A percentile compares a stretch with the other conserved stretches of the same genome.
These are phyloP conservation scores for Hyperopisus bebe DNA, from an alignment of 2,113 vertebrate species.

Conservation along the genomic window DNA sequence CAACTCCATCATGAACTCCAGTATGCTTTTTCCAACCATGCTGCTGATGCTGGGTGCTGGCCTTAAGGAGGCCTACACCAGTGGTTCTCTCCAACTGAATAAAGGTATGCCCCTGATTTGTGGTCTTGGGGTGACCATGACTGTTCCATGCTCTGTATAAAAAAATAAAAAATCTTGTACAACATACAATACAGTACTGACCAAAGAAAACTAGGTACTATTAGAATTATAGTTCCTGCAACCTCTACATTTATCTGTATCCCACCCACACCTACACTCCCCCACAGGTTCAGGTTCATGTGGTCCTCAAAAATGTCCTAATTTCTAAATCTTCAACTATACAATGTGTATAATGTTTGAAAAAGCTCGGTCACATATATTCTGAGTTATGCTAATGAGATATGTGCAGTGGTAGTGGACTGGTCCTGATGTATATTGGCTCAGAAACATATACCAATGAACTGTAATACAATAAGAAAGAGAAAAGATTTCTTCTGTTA, in stretches of 20 bases:
- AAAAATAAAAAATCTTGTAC: neutral
- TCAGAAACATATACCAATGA: neutral
- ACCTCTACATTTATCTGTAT: no score
- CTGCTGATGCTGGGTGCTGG: conserved; percentile 40
- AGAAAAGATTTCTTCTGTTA: neutral
- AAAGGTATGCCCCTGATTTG: conserved; percentile 41
- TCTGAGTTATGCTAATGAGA: neutral
- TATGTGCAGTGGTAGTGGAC: neutral
- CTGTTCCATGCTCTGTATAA: neutral
- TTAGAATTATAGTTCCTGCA: neutral
- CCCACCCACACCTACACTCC: no score
- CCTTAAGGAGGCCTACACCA: conserved; percentile 34
- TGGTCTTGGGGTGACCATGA: neutral
- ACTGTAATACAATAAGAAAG: neutral
- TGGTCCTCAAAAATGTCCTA: neutral
- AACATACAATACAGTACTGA: neutral
- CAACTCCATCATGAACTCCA: neutral
- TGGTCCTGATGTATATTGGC: neutral
- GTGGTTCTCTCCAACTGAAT: conserved; percentile 9
- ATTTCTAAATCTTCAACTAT: neutral
- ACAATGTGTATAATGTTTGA: neutral
- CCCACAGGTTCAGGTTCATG: neutral
- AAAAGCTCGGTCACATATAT: neutral
- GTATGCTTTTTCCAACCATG: conserved; percentile 41
- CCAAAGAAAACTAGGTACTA: neutral